Base-by-base conservation (phyloP, 2,113 vertebrate species). In the Beaufortia kweichowensis region DNA sequence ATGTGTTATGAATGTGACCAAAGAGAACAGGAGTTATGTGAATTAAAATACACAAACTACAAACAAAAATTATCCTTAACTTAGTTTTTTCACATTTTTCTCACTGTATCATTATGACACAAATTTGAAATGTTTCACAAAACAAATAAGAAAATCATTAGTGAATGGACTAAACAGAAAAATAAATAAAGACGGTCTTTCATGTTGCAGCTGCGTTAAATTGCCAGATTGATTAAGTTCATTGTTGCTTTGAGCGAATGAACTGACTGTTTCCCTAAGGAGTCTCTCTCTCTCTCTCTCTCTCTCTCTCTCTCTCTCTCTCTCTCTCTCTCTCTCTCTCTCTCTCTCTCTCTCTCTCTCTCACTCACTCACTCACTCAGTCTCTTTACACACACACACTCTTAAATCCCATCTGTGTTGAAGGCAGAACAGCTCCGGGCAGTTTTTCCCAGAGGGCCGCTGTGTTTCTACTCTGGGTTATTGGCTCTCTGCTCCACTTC, bases 191-290 rank as follows among this genome's bases (percentile, higher is more conserved):
- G 31, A 26, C n/a, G 6, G 17, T 4, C 17, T 19, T 79, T 78
- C 83, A 81, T 80, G 83, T 26, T 81, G 84, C 80, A 78, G 80
- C 78, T 71, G 84, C 83, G 89, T 80, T 81, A 89, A 90, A 90
- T 88, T 89, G 88, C 86, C 85, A 86, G 86, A 90, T 90, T 92
- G 90, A 92, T 92, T 91, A 91, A 91, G 85, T 89, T 88, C 84
- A 89, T 85, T 87, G 87, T 88, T 87, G 88, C 84, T 35, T 72
- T 81, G 26, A 72, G 77, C 83, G 85, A 92, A 90, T 91, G 90
- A 90, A 90, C n/a, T n/a, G n/a, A 89, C 70, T 85, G 84, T 85
- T 85, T 86, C 88, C 87, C 85, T 79, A n/a, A n/a, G n/a, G n/a
- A n/a, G n/a, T n/a, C 76, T 70, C 53, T 81, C 63, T 48, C 28